Base-by-base conservation (phyloP, 2,113 vertebrate genomes). In the Burhinus bistriatus region DNA sequence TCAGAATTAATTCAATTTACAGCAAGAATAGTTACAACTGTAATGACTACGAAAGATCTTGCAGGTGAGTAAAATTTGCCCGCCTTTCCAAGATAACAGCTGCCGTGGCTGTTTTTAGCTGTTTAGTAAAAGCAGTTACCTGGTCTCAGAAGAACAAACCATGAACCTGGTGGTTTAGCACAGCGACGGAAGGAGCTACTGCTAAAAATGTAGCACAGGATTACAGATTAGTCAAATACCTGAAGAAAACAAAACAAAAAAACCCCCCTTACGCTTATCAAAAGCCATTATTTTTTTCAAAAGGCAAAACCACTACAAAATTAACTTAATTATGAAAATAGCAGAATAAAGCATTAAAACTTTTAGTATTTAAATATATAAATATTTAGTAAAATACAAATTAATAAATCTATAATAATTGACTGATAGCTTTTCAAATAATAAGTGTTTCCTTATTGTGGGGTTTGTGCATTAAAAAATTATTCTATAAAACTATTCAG, bases 11-110 rank as follows among this genome's bases (percentile, higher is more conserved):
- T 81, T 93, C 64, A 59, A 96, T 96, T 98, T 98, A 80, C 98
- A 99, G 99, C 98, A 32, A 98, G 99, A 97, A 99, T 99, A 96
- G 93, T 99, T 95, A 99, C 99, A 75, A 99, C 99, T 21, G 32
- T 98, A n/a, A 97, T 99, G 98, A 99, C 99, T 36, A 99, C 98
- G 1, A 98, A 98, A 90, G 99, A 99, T 95, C 83, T 95, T 0
- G 98, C 98, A 98, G 98, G 99, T 99, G 95, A 98, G 98, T 96
- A 20, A 57, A 69, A 21, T 15, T 7, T 7, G 54, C 57, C 18
- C 6, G 8, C 17, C 42, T 83, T 77, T 61, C 34, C 19, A 83
- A 73, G 32, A 3, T 5, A 71, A 36, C 21, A 68, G 76, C 36
- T 86, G 42, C 77, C 55, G 34, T 6, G 15, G 44, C 42, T 6